Conservation (phyloP, 2,888 invertebrate species). For the Hedychridium roseum region DNA sequence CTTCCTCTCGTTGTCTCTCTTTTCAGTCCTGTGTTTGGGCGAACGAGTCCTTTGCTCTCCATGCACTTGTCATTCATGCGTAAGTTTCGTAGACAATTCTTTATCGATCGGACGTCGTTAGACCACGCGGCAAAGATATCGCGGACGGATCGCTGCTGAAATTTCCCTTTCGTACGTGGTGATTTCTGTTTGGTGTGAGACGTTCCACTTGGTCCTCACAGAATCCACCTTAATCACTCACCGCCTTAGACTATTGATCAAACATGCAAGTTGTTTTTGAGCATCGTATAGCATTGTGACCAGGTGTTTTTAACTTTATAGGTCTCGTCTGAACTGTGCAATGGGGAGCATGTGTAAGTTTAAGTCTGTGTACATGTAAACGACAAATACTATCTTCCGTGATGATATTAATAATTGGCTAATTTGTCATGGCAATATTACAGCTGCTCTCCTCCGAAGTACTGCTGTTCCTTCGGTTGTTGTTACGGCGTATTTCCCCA, state of each 20-base stretch:
- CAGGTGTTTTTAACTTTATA: conserved; percentile 28
- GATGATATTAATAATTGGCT: conserved; percentile 1
- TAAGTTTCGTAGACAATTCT: conserved; percentile 24
- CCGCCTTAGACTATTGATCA: no score
- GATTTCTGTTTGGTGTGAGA: no score
- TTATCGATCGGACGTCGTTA: background rate
- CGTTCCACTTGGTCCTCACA: no score
- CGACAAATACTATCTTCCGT: no score
- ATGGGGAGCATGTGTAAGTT: conserved; percentile 56
- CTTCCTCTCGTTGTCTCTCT: no score
- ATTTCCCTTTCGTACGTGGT: no score
- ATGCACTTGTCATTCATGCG: conserved; percentile 31
- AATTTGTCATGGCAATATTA: conserved; percentile 16
- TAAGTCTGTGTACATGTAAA: background rate
- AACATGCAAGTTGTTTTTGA: no score
- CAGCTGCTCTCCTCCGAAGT: conserved; percentile 77
- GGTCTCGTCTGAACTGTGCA: conserved; percentile 54
- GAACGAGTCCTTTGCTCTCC: conserved; percentile 30
- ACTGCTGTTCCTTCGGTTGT: conserved; percentile 75
- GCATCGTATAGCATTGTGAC: no score
- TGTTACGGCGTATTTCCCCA: conserved; percentile 70
- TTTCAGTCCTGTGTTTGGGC: conserved; percentile 29
- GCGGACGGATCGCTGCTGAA: no score
- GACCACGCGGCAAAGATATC: no score
- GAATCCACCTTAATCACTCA: no score